Conservation (phyloP, 2,797 vertebrate species). For the Antrozous pallidus region DNA sequence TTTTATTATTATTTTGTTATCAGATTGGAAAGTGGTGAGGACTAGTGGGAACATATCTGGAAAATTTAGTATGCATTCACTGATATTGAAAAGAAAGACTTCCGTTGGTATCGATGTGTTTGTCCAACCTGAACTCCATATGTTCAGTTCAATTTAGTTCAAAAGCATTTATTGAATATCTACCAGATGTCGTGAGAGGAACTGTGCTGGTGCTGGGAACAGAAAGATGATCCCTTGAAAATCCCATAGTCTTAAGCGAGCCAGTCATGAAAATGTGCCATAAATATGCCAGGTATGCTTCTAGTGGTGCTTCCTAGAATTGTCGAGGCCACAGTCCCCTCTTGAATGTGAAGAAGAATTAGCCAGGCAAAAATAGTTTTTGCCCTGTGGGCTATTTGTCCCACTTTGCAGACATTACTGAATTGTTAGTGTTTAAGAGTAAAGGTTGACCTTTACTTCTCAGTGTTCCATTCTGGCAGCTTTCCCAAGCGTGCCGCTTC, state of each 20-base stretch:
- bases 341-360: neutral
- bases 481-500: neutral
- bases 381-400: neutral
- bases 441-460: neutral
- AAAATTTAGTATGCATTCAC: neutral
- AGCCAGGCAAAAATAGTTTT: constrained; percentile 19
- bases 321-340: neutral
- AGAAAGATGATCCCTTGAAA: neutral
- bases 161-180: neutral
- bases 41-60: neutral
- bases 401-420: neutral
- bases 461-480: neutral
- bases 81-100: neutral
- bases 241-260: neutral
- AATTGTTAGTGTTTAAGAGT: neutral
- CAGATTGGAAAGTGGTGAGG: neutral
- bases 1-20: neutral
- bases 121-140: neutral
- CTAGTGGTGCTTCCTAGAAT: neutral
- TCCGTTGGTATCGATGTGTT: neutral
- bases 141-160: neutral
- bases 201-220: neutral
- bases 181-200: neutral
- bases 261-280: neutral
- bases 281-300: neutral